These are phyloP conservation scores for Danionella cerebrum DNA, from an alignment of 2,113 vertebrate genomes.

Conservation along the genomic window DNA sequence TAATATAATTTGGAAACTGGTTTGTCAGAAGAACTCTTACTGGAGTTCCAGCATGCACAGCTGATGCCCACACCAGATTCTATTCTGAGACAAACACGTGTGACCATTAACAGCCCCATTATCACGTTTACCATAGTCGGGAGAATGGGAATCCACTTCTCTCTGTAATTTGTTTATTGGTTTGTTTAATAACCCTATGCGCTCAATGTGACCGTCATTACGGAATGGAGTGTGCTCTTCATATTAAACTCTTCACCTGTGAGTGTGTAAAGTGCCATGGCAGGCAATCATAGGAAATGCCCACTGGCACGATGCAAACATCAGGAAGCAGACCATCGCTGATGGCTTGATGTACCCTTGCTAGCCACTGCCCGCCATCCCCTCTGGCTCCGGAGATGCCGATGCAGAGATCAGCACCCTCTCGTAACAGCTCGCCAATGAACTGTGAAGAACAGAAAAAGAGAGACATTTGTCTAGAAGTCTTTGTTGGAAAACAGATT, in stretches of 20 bases:
- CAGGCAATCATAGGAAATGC: conserved; percentile 70
- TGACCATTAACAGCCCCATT: neutral
- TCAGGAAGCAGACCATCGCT: conserved; percentile 59
- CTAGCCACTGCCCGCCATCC: conserved; percentile 51
- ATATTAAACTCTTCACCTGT: conserved; percentile 38
- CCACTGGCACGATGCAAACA: conserved; percentile 71
- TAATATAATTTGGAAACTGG: too few species aligned
- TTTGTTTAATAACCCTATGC: neutral
- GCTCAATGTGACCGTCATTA: neutral
- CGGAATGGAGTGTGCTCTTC: neutral
- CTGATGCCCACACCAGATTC: neutral
- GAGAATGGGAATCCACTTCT: neutral
- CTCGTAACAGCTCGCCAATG: conserved; percentile 69
- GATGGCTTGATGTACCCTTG: conserved; percentile 58
- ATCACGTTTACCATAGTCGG: neutral
- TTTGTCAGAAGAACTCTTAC: too few species aligned
- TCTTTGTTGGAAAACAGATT: neutral
- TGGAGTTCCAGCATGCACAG: neutral
- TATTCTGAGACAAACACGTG: too few species aligned
- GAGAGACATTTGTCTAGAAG: neutral
- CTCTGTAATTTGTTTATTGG: conserved; percentile 2
- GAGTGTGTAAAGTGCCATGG: conserved; percentile 29
- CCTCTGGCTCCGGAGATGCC: conserved; percentile 66
- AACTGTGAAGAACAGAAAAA: conserved; percentile 54
- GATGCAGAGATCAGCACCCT: conserved; percentile 68